phyloP scores from a whole-genome alignment of 2,888 invertebrate species.

The Sinelater perroti region DNA sequence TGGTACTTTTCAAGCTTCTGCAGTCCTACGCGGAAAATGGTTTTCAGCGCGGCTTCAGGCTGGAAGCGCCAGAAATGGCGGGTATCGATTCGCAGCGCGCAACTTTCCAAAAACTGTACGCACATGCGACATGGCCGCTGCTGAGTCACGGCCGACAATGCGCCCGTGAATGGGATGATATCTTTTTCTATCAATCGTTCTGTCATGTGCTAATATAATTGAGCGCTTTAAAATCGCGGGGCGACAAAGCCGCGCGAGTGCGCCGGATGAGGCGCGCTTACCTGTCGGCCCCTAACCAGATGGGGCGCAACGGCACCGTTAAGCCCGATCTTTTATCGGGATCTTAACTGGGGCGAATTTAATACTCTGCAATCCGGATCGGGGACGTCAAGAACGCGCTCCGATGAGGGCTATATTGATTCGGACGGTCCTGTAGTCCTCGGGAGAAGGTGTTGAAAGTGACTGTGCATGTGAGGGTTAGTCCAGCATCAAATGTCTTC shows the following conservation, averaged over 20 bases:
- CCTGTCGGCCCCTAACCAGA: slow-evolving; percentile 29
- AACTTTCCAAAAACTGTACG: not conserved
- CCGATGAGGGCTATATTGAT: no score
- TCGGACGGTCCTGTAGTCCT: no score
- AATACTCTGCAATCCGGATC: slow-evolving; percentile 4
- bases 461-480: no score
- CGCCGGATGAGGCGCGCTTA: slow-evolving; percentile 25
- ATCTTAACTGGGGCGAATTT: slow-evolving; percentile 15
- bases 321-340: slow-evolving; percentile 23
- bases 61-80: no score
- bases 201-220: slow-evolving; percentile 31
- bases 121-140: not conserved
- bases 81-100: no score
- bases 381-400: slow-evolving; percentile 10
- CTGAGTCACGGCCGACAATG: slow-evolving; percentile 23
- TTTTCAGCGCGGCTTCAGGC: no score
- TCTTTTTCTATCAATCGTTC: slow-evolving; percentile 25
- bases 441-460: no score
- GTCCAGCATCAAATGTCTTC: no score
- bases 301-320: slow-evolving; percentile 16
- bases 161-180: slow-evolving; percentile 15
- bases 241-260: slow-evolving; percentile 23
- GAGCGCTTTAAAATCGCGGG: slow-evolving; percentile 27
- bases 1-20: no score
- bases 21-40: no score